A percentile compares a stretch with the other conserved stretches of the same genome.
Conservation (phyloP, 2,888 invertebrate species). For the Tanypteryx hageni region DNA sequence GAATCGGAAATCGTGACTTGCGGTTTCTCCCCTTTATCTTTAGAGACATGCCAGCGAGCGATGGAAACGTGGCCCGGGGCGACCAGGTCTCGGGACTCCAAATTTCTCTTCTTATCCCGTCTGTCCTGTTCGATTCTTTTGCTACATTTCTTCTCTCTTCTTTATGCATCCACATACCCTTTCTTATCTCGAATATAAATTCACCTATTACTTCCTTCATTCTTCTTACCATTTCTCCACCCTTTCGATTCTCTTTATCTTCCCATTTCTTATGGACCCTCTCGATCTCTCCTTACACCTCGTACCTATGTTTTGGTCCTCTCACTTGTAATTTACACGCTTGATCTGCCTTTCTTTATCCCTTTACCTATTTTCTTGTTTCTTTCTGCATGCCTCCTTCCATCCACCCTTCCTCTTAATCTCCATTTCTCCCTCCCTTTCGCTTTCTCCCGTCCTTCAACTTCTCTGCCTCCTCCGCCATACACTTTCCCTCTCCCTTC, state of each 20-base stretch:
- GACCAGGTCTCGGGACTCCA: slow-evolving; percentile 7
- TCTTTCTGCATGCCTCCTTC: too few species aligned
- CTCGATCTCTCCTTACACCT: too few species aligned
- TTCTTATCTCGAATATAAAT: not conserved
- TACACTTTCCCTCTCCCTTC: not conserved
- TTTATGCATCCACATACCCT: not conserved
- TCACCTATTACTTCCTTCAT: too few species aligned
- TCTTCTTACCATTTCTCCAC: too few species aligned
- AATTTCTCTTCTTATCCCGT: not conserved
- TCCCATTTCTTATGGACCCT: too few species aligned
- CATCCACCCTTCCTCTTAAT: not conserved
- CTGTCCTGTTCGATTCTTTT: not conserved
- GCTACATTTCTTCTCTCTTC: not conserved
- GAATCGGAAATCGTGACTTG: not conserved
- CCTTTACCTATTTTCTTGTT: not conserved
- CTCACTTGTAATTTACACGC: too few species aligned
- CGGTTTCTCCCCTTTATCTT: not conserved
- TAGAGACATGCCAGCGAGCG: not conserved
- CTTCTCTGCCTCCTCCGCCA: not conserved
- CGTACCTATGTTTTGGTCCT: too few species aligned
- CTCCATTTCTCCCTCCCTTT: not conserved
- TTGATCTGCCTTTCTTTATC: not conserved
- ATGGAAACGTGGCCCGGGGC: not conserved
- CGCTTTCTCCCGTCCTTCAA: not conserved
- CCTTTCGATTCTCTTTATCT: too few species aligned